phyloP scores from a whole-genome alignment of 2,797 vertebrate species.

The Glossophaga mutica region DNA sequence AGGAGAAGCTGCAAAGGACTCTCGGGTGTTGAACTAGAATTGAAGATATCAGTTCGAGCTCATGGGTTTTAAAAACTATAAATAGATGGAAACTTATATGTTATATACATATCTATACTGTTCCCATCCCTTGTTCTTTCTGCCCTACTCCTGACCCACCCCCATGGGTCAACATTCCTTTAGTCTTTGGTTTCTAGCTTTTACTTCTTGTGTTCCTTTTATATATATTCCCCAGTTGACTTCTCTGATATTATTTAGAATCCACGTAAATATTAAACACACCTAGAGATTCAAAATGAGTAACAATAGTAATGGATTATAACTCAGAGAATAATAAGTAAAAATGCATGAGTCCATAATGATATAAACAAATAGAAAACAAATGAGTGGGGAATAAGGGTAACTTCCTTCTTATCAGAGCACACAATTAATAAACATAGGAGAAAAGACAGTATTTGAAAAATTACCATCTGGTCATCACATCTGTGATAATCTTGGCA shows the following conservation, averaged over 20 bases:
- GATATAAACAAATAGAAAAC: neutral
- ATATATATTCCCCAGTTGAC: too few relatives aligned
- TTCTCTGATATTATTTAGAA: neutral
- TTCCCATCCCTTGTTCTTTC: neutral
- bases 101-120: neutral
- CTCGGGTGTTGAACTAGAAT: neutral
- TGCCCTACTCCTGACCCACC: too few relatives aligned
- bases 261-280: neutral
- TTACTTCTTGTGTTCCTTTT: neutral
- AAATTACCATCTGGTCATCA: neutral
- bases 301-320: neutral
- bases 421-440: neutral
- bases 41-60: neutral
- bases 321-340: neutral
- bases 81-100: neutral
- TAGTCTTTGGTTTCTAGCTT: neutral
- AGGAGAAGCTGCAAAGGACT: neutral
- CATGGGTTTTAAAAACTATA: neutral
- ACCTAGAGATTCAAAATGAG: neutral
- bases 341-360: neutral
- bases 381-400: neutral
- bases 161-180: neutral
- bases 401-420: neutral
- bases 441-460: neutral
- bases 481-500: neutral